Base-by-base conservation (phyloP, 2,888 invertebrate genomes). In the Candidula unifasciata region DNA sequence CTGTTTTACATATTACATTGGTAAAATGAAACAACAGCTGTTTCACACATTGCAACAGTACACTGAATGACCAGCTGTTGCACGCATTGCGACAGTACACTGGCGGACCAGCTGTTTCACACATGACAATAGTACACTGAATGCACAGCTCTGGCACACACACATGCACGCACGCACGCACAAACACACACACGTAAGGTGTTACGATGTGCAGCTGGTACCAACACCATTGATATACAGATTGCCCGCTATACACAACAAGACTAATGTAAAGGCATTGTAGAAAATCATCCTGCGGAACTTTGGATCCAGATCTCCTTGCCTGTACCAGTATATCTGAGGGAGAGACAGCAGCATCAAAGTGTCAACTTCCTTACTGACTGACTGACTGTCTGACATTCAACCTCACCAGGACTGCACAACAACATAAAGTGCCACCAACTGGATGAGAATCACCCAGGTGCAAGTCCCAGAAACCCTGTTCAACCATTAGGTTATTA, bases 251-350 rank as follows among this genome's bases (percentile, higher is more conserved):
- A 81, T 77, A 90, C 93, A 94, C 27, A 94, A 88, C 76, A 94
- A 86, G 57, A 94, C 89, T 86, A 94, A 91, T 10, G 93, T 91
- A 76, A 94, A 90, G 16, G 94, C 93, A 89, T 94, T 94, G 89
- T 91, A 93, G 87, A 93, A 94, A 78, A 94, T 94, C 87, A 94
- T 89, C 21, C 89, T 91, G 76, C 94, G 89, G 87, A 94, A 94
- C 88, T 93, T 93, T 0, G 94, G 94, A 87, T 94, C 94, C 83
- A 94, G 87, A 86, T 94, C 94, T 24, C 91, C 94, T 89, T 94
- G 93, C 80, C 94, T 89, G 87, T 94, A 94, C 94, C 94, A 94
- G 82, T 91, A 85, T 68, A 54, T 80, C 68, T 80, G 73, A 24
- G 13, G 52, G 6, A 52, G 21, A 69, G n/a, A 52, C 16, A 54